These are phyloP conservation scores for Hololepta plana DNA, from an alignment of 2,888 invertebrate genomes.

Conservation along the genomic window DNA sequence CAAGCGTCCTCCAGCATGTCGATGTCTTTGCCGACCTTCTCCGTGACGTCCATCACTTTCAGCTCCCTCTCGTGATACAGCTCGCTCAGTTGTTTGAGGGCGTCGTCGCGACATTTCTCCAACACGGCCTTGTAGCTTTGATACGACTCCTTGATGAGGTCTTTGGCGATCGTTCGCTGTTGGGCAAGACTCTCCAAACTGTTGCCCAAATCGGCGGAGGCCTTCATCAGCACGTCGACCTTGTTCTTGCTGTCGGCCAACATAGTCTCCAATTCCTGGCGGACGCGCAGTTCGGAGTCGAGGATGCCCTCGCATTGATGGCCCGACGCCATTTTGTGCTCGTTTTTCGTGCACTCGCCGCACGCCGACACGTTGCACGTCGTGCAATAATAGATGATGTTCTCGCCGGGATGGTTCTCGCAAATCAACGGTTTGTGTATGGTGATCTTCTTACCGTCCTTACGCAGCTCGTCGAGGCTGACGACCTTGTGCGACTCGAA, in stretches of 20 bases:
- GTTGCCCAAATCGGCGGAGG: conserved; percentile 55
- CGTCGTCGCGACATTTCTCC: conserved; percentile 61
- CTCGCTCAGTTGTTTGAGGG: conserved; percentile 52
- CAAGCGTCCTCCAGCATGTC: conserved; percentile 75
- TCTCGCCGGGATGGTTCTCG: conserved; percentile 61
- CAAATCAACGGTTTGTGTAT: conserved; percentile 84
- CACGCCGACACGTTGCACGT: conserved; percentile 77
- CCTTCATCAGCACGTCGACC: conserved; percentile 56
- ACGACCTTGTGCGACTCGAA: conserved; percentile 90
- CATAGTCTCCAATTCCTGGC: conserved; percentile 57
- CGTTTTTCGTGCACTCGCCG: conserved; percentile 66
- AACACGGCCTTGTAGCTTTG: conserved; percentile 65
- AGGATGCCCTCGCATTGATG: conserved; percentile 71
- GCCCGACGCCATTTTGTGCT: conserved; percentile 61
- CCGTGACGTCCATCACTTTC: conserved; percentile 76
- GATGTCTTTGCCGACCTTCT: conserved; percentile 56
- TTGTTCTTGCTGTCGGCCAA: conserved; percentile 60
- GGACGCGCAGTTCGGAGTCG: conserved; percentile 56
- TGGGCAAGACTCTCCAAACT: conserved; percentile 71
- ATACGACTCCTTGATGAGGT: conserved; percentile 63
- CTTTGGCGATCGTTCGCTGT: conserved; percentile 72
- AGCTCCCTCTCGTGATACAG: conserved; percentile 73
- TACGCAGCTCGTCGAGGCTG: conserved; percentile 70
- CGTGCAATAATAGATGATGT: conserved; percentile 74
- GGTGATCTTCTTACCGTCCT: conserved; percentile 56